Evolutionary conservation across 2,113 vertebrate genomes (phyloP), one percentile per base, ranked within the genome.

Genomic region (Chauna torquata): DNA sequence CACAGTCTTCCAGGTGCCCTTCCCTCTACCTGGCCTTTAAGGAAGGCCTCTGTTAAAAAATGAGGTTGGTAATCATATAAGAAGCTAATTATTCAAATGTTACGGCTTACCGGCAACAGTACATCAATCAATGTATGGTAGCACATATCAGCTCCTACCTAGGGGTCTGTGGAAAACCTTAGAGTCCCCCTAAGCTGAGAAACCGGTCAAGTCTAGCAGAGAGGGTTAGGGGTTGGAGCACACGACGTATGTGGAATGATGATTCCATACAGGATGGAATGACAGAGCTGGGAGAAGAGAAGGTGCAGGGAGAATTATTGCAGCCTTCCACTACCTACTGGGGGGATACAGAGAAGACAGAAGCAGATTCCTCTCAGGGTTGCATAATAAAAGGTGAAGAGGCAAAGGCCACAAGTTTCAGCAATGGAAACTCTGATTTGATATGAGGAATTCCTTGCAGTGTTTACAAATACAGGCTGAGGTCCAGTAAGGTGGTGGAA

Each of bases 291-390:
- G 9, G 28, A 45, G 72, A 72, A 34, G 22, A 68, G 40, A 38
- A 36, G 4, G 1, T 44, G 3, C 12, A 64, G 54, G 2, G 25
- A 30, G 17, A 80, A 54, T 88, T 45, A 7, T 6, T 74, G 16
- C 3, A 89, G 50, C 10, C 5, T 66, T 69, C n/a, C 28, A 18
- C 15, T 36, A 23, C 47, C 19, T 69, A 0, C 0, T n/a, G 0
- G 28, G 0, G 0, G 5, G 23, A 13, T 0, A 0, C 11, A 18
- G 40, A 28, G 65, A 68, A 62, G 24, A 12, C 10, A 57, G 24
- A 77, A 64, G 6, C 2, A 55, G n/a, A 18, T 2, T 11, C 36
- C 38, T 87, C 54, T 54, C 27, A 12, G 18, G 23, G 6, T 6
- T 57, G 8, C 55, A 66, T 13, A 24, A 1, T 7, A 49, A 49